Percentiles rank a stretch among this genome's conserved stretches.
These are phyloP conservation scores for Pyralis farinalis DNA, from an alignment of 2,888 invertebrate genomes.

Conservation along the genomic window DNA sequence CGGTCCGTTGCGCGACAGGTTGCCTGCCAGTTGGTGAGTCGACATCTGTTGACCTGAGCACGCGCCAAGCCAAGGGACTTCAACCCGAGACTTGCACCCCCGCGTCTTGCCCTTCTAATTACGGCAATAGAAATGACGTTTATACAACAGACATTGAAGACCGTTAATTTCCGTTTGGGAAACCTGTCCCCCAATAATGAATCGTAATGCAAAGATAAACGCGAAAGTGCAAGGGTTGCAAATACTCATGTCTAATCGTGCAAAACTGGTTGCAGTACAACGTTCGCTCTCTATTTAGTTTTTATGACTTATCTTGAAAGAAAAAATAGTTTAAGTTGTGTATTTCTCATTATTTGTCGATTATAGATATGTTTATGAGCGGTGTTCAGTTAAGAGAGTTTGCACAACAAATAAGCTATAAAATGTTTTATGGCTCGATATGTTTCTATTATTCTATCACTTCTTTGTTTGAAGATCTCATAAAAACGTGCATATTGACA, in stretches of 20 bases:
- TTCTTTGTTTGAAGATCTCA: too few species aligned
- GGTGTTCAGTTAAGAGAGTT: not conserved
- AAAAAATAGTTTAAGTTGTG: constrained; percentile 22
- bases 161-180: constrained; percentile 75
- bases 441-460: too few species aligned
- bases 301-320: constrained; percentile 36
- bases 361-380: too few species aligned
- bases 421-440: too few species aligned
- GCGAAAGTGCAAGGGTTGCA: constrained; percentile 73
- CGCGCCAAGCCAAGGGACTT: constrained; percentile 44
- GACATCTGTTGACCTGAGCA: constrained; percentile 64
- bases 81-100: constrained; percentile 61
- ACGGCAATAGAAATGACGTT: constrained; percentile 43
- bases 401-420: too few species aligned
- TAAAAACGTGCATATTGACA: too few species aligned
- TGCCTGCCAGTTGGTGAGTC: constrained; percentile 66
- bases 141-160: constrained; percentile 62
- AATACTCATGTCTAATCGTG: constrained; percentile 65
- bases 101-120: constrained; percentile 72
- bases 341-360: not conserved
- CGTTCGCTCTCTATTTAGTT: constrained; percentile 25
- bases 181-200: constrained; percentile 63
- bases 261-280: constrained; percentile 57
- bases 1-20: constrained; percentile 78
- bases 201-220: constrained; percentile 43